Base-by-base conservation (phyloP, 1,140 invertebrate species). In the Pararge aegeria region DNA sequence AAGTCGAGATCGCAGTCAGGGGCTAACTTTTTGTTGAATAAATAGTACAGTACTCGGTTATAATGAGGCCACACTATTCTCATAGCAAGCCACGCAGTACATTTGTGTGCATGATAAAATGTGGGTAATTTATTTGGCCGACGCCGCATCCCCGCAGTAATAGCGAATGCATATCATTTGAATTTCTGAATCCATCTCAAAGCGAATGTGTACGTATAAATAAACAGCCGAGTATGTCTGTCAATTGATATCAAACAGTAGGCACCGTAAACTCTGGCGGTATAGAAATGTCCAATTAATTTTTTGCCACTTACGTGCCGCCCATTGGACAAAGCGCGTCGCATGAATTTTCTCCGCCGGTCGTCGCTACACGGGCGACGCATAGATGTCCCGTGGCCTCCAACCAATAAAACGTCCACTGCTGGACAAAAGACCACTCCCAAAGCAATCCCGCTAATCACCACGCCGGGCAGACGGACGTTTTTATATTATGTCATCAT, bases 241-340 rank as follows among this genome's bases (percentile, higher is more conserved):
- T 42, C 38, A 46, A 42, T 46, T 20, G 53, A 55, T 46, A 55
- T 7, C 52, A 42, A 54, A 54, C 38, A 54, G 52, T 5, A 42
- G 1, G 16, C 7, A 24, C n/a, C 7, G 24, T 42, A 18, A 16
- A n/a, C 30, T 3, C 30, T 12, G 30, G 3, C n/a, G 9, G 1
- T 12, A 34, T 34, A 12, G 30, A 34, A 34, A 34, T 12, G 1
- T 34, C 7, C 30, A 34, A 7, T 30, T 30, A 24, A 24, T 7
- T 30, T 30, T 24, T 24, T 24, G 7, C 2, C 2, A 24, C 7
- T 24, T 24, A 24, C 3, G 7, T 24, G n/a, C n/a, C n/a, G n/a
- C n/a, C n/a, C n/a, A n/a, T n/a, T n/a, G n/a, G n/a, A n/a, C n/a
- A n/a, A n/a, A n/a, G n/a, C n/a, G n/a, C n/a, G n/a, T n/a, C n/a